These are phyloP conservation scores for Bovichtus diacanthus DNA, from an alignment of 2,797 vertebrate genomes.

Conservation along the genomic window DNA sequence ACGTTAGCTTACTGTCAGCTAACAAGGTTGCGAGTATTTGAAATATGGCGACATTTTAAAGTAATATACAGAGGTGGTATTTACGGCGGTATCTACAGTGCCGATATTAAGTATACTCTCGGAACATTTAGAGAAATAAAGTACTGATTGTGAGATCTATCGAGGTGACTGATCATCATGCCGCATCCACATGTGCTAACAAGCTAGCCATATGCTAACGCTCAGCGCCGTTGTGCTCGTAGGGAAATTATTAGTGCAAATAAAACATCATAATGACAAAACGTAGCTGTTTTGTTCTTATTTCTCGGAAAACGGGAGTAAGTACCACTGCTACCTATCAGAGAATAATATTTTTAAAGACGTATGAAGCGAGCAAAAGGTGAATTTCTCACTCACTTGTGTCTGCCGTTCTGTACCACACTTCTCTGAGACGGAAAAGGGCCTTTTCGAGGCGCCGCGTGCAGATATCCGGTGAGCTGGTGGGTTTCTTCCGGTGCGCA, in stretches of 20 bases:
- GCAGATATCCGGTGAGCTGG: conserved; percentile 75
- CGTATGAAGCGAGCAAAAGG: neutral
- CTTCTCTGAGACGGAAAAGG: conserved; percentile 85
- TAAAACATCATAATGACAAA: conserved; percentile 6
- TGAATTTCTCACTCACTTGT: conserved; percentile 76
- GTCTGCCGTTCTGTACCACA: conserved; percentile 71
- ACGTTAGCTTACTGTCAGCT: conserved; percentile 8
- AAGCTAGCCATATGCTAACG: conserved; percentile 66
- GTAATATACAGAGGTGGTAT: rapidly evolving
- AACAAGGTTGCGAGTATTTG: neutral
- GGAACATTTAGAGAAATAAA: rapidly evolving
- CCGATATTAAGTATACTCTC: rapidly evolving
- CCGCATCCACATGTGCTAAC: conserved; percentile 75
- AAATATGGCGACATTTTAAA: rapidly evolving
- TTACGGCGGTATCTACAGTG: rapidly evolving
- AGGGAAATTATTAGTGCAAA: conserved; percentile 9
- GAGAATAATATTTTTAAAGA: rapidly evolving
- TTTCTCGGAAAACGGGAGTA: rapidly evolving
- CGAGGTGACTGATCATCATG: conserved; percentile 21
- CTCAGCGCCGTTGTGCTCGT: conserved; percentile 16
- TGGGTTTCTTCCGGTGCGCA: conserved; percentile 48
- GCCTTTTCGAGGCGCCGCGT: conserved; percentile 65
- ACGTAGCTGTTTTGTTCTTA: rapidly evolving
- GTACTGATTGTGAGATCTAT: rapidly evolving
- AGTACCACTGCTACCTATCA: rapidly evolving